Evolutionary conservation across 2,888 invertebrate genomes (phyloP), one percentile per base, ranked within the genome.

Genomic region (Brachynemurus nebulosus): DNA sequence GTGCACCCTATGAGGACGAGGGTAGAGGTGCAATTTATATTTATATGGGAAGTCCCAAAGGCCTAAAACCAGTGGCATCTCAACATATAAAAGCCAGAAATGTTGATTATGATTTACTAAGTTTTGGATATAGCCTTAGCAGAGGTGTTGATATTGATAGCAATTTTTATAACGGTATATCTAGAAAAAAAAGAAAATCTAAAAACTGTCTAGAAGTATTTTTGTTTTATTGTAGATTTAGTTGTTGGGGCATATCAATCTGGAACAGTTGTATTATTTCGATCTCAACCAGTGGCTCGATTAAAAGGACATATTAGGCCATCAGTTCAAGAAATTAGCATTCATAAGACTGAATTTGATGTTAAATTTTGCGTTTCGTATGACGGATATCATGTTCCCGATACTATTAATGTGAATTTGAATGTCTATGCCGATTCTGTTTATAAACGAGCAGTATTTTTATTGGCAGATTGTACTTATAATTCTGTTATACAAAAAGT

Each of bases 111-210:
- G 47, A 42, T 6, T 49, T 67, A 11, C 57, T 53, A 53, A 72
- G 76, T 16, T 78, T 80, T 57, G 80, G 79, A 1, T 68, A 72
- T 48, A 72, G 76, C 18, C 64, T 80, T 40, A 70, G 77, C 1
- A 69, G 66, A 52, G 72, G 73, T 4, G 52, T 67, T 4, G 80
- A 80, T 52, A 63, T 78, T 11, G 78, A 79, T 53, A 52, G 55
- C 2, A 78, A 80, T 57, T 61, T 65, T 23, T 77, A 74, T 55
- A 69, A 67, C 54, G 80, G 79, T 77, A 56, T 12, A 2, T 14
- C 14, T 30, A n/a, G n/a, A n/a, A n/a, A n/a, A n/a, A n/a, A n/a
- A n/a, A n/a, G n/a, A n/a, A n/a, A n/a, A n/a, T n/a, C n/a, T n/a
- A n/a, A n/a, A n/a, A n/a, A n/a, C n/a, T n/a, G n/a, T n/a, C n/a